These are phyloP conservation scores for Sipha maydis DNA, from an alignment of 2,888 invertebrate species.

Conservation along the genomic window DNA sequence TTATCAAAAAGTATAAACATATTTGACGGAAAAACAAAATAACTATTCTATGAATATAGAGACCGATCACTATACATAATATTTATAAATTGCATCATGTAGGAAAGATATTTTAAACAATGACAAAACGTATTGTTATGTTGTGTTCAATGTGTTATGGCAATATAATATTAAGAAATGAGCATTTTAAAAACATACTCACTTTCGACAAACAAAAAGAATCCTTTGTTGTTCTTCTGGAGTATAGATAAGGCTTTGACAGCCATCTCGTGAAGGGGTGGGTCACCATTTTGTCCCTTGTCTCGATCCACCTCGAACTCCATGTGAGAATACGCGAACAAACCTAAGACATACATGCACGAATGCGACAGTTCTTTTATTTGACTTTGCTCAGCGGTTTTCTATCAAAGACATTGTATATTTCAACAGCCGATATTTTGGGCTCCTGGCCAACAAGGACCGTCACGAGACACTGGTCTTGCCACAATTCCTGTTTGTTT, in stretches of 20 bases:
- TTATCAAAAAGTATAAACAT: too few relatives aligned
- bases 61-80: too few relatives aligned
- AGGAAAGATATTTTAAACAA: too few relatives aligned
- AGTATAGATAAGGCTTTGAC: constrained; percentile 77
- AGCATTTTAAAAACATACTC: constrained; percentile 65
- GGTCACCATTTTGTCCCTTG: constrained; percentile 76
- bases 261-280: constrained; percentile 82
- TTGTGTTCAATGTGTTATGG: not conserved
- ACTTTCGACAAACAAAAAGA: constrained; percentile 82
- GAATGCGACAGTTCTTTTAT: constrained; percentile 25
- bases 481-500: constrained; percentile 57
- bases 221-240: constrained; percentile 78
- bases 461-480: constrained; percentile 58
- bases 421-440: constrained; percentile 52
- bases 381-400: constrained; percentile 54
- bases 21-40: too few relatives aligned
- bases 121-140: not conserved
- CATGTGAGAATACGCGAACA: constrained; percentile 83
- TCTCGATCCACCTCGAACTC: constrained; percentile 81
- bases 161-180: not conserved
- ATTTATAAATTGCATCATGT: too few relatives aligned
- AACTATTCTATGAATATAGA: too few relatives aligned
- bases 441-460: constrained; percentile 43
- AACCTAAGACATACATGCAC: constrained; percentile 69
- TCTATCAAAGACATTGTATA: constrained; percentile 37